Evolutionary conservation across 2,888 invertebrate species (phyloP).

Genomic region (Achlya flavicornis): DNA sequence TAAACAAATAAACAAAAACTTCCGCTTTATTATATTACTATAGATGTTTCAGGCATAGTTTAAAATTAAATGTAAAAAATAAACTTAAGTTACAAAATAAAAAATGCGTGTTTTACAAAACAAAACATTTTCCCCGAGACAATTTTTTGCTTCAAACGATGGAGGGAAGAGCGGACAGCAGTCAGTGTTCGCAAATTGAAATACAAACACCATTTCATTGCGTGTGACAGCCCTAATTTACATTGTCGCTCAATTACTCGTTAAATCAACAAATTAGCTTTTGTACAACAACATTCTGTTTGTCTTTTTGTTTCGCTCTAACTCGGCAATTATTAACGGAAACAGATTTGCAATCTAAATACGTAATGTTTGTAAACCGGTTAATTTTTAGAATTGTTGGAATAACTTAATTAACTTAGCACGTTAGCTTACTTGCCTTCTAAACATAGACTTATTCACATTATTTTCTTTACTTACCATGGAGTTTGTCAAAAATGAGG

Average conservation of each 20-base stretch:
- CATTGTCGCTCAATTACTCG: slow-evolving; percentile 73
- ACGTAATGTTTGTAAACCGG: slow-evolving; percentile 36
- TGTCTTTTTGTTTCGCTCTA: slow-evolving; percentile 59
- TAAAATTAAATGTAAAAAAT: too few relatives aligned
- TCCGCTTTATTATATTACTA: neutral
- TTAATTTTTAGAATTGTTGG: slow-evolving; percentile 35
- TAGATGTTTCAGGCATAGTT: too few relatives aligned
- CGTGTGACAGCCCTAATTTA: slow-evolving; percentile 59
- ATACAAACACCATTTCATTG: slow-evolving; percentile 10
- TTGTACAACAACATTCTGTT: slow-evolving; percentile 52
- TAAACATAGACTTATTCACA: neutral
- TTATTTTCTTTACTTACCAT: too few relatives aligned
- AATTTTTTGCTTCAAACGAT: neutral
- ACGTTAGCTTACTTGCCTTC: neutral
- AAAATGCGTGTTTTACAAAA: neutral
- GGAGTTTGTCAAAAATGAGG: too few relatives aligned
- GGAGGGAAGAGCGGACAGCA: neutral
- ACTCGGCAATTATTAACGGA: slow-evolving; percentile 37
- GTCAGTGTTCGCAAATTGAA: neutral
- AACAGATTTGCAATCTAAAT: slow-evolving; percentile 26
- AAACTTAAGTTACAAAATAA: too few relatives aligned
- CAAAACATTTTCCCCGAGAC: neutral
- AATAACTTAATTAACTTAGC: slow-evolving; percentile 8
- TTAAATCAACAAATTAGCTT: slow-evolving; percentile 72
- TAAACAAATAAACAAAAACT: too few relatives aligned